Evolutionary conservation across 2,797 vertebrate species (phyloP), one percentile per base, ranked within the genome.

Genomic region (Triplophysa bombifrons): DNA sequence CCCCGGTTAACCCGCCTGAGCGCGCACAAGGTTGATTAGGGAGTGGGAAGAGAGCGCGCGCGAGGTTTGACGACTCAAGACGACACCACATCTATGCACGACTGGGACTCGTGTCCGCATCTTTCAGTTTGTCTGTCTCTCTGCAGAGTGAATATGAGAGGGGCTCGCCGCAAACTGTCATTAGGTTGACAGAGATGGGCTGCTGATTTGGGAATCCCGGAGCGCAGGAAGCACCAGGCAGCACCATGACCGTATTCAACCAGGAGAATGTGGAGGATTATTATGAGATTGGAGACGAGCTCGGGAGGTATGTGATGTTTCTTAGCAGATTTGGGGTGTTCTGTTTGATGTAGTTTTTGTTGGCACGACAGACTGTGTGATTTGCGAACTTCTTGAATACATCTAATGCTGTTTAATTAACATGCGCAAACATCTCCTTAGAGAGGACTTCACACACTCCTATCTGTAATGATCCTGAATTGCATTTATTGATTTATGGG

Each of bases 181-280:
- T 84, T 83, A 84, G 73, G 86, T 72, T 82, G 88, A 87, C 71
- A 83, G 80, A 77, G 73, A 82, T 84, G 86, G 84, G 82, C 79
- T 84, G 84, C 83, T 88, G 93, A 90, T 90, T 86, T 82, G 87
- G 85, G 87, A 85, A 86, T 85, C 82, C 81, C 77, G 86, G 87
- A 72, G 89, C 85, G 86, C 87, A 87, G 89, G 80, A 87, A 85
- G 86, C 73, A 88, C 85, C 87, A 81, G 87, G 71, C 86, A 93
- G 70, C 87, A 93, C 87, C 93, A 95, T 96, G 95, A 95, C 93
- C 16, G 93, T 94, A 85, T 95, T 96, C 91, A 93, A 93, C 85
- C 94, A 95, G 85, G 95, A 95, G 85, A 96, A 95, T 90, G 89
- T 95, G 91, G 94, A 95, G 84, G 95, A 95, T 71, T 91, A 93